Evolutionary conservation across 2,113 vertebrate genomes (phyloP), one percentile per base, ranked within the genome.

Genomic region (Ammospiza nelsoni): DNA sequence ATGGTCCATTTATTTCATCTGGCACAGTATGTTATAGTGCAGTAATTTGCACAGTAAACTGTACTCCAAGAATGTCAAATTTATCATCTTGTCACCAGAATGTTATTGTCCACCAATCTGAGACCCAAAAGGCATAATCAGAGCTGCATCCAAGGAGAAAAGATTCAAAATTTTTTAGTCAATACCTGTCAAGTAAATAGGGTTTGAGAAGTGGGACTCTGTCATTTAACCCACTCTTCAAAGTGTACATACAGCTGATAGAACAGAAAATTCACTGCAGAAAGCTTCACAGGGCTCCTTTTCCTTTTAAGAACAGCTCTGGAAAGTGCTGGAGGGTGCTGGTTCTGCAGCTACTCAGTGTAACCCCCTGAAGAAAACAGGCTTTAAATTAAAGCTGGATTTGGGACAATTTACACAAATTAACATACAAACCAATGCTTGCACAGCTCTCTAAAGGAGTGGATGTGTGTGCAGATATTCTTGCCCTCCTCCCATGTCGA

Each of bases 401-500:
- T 66, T 75, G 35, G 23, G 52, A 23, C 57, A 74, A 28, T 16
- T 44, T 76, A 31, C 20, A 21, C 15, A 63, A 88, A 73, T 24
- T 59, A 66, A 15, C 9, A 8, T 1, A 6, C 3, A 63, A 78
- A 63, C 22, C 15, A 37, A 5, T 0, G 2, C 9, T 17, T 35
- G 6, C 7, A 21, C 11, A 65, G 17, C 49, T 85, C 39, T 66
- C 37, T 31, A 57, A 75, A 79, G 35, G 24, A 82, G 18, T 81
- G 39, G 11, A 49, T 4, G 0, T 2, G 1, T 0, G 1, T 37
- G 25, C 31, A 52, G 33, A 9, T 21, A 12, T 35, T 10, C 23
- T 22, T 61, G 9, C 44, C 14, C 23, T 87, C 35, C 33, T 59
- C n/a, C 29, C 29, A 2, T 1, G 0, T 33, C 29, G 84, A 48